Percentiles rank a stretch among this genome's conserved stretches.
phyloP scores from a whole-genome alignment of 2,797 vertebrate species.

The Helicolenus hilgendorfi region DNA sequence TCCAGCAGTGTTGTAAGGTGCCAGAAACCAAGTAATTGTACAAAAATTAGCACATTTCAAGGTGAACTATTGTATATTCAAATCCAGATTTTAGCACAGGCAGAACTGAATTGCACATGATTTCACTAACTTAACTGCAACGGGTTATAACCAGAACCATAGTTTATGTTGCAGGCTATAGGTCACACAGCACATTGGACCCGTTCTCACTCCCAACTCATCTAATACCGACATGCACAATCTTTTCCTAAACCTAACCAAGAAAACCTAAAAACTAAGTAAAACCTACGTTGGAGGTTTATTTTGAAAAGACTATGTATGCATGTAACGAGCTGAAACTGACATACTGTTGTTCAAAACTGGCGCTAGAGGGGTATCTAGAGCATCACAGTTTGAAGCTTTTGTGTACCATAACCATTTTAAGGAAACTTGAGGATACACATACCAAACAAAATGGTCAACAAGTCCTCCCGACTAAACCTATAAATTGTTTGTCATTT shows the following conservation, averaged over 20 bases:
- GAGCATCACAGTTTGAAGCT: not conserved
- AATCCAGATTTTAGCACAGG: not conserved
- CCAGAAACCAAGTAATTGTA: not conserved
- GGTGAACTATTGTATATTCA: not conserved
- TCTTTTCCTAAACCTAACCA: no score
- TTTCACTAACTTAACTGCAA: not conserved
- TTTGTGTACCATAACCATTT: not conserved
- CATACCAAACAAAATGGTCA: not conserved
- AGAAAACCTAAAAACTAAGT: no score
- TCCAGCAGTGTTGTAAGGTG: not conserved
- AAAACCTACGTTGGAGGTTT: no score
- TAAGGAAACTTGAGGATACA: not conserved
- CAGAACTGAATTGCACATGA: not conserved
- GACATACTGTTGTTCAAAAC: no score
- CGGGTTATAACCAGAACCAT: not conserved
- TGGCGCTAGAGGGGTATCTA: no score
- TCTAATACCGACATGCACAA: no score
- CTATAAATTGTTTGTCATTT: not conserved
- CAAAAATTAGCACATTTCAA: not conserved
- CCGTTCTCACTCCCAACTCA: no score
- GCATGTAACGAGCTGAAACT: no score
- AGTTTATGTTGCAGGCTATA: not conserved
- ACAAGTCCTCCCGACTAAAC: not conserved
- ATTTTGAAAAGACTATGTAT: no score
- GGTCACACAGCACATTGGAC: not conserved